Conservation (phyloP, 2,113 vertebrate genomes). For the Xiphophorus hellerii region DNA sequence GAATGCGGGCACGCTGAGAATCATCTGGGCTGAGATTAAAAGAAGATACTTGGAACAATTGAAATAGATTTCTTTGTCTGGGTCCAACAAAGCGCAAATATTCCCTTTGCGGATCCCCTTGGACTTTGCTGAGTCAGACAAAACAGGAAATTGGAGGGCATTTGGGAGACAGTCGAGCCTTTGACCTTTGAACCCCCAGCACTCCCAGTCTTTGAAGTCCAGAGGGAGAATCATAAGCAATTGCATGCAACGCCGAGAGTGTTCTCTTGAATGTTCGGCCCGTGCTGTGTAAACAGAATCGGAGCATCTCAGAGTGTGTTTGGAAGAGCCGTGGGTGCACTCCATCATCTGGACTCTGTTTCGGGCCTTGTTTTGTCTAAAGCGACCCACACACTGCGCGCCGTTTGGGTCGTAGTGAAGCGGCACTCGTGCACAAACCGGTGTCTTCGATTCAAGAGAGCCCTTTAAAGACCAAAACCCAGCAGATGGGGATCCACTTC, state of each 20-base stretch:
- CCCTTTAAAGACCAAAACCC: background rate
- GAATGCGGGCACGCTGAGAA: background rate
- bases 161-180: slow-evolving; percentile 69
- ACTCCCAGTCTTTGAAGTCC: slow-evolving; percentile 74
- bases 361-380: slow-evolving; percentile 49
- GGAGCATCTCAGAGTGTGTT: slow-evolving; percentile 47
- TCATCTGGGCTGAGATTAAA: background rate
- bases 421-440: background rate
- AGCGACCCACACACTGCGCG: slow-evolving; percentile 40
- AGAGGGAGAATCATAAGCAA: slow-evolving; percentile 75
- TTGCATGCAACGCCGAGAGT: slow-evolving; percentile 70
- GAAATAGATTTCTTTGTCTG: slow-evolving; percentile 37
- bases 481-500: background rate
- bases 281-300: slow-evolving; percentile 73
- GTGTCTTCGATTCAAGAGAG: background rate
- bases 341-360: slow-evolving; percentile 48
- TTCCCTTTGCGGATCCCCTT: slow-evolving; percentile 51
- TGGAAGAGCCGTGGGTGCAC: slow-evolving; percentile 57
- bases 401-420: slow-evolving; percentile 2
- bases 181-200: slow-evolving; percentile 73
- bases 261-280: slow-evolving; percentile 65
- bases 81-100: slow-evolving; percentile 29
- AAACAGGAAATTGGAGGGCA: slow-evolving; percentile 80
- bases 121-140: slow-evolving; percentile 55
- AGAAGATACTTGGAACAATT: slow-evolving; percentile 1